These are phyloP conservation scores for Ernsta delagoae DNA, from an alignment of 2,888 invertebrate genomes.

Conservation along the genomic window DNA sequence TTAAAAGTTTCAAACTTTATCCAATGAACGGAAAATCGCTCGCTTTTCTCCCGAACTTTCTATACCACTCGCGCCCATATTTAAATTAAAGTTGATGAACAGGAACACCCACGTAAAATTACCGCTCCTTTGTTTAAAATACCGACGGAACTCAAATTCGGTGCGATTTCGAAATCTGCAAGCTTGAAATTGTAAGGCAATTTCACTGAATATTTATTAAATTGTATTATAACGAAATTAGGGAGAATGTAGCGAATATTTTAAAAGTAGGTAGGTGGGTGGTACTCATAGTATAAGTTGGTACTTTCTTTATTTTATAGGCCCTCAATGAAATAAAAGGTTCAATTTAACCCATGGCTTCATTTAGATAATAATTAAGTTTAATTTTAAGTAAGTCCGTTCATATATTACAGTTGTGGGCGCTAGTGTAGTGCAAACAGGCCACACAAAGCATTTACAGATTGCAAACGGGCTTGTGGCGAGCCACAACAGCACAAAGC, in stretches of 20 bases:
- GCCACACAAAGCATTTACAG: constrained; percentile 61
- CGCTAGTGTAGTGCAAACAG: constrained; percentile 13
- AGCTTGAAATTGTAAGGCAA: not conserved
- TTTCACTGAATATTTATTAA: not conserved
- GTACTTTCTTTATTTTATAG: no score
- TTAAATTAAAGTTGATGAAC: constrained; percentile 21
- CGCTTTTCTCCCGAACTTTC: constrained; percentile 32
- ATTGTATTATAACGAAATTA: not conserved
- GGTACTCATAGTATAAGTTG: no score
- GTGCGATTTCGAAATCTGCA: not conserved
- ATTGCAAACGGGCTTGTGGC: constrained; percentile 62
- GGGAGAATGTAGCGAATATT: not conserved
- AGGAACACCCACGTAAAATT: constrained; percentile 2
- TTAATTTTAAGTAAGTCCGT: not conserved
- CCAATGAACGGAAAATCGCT: constrained; percentile 35
- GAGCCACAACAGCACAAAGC: constrained; percentile 58
- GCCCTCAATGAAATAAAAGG: no score
- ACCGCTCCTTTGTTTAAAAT: constrained; percentile 5
- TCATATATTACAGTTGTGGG: not conserved
- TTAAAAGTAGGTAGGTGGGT: no score
- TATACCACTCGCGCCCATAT: constrained; percentile 24
- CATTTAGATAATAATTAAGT: not conserved
- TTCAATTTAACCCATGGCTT: no score
- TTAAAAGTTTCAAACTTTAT: constrained; percentile 39
- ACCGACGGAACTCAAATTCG: not conserved